Conservation (phyloP, 2,113 vertebrate species). For the Calcarius ornatus region DNA sequence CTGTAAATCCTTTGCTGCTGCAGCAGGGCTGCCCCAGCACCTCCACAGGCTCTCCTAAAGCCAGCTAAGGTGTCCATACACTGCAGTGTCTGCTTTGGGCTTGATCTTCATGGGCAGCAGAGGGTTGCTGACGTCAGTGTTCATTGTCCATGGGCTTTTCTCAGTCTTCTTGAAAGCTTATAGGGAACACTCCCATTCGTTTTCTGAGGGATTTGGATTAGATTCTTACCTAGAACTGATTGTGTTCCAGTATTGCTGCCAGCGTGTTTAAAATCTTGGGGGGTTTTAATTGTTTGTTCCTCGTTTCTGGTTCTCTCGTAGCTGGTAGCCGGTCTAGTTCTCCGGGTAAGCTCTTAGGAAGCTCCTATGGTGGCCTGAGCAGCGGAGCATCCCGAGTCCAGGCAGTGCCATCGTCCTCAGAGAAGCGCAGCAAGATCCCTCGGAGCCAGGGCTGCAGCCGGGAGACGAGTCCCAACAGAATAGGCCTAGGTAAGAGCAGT, state of each 20-base stretch:
- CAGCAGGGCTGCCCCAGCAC: background rate
- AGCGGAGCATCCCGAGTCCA: conserved; percentile 77
- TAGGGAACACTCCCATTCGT: background rate
- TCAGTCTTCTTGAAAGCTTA: background rate
- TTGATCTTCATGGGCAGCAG: background rate
- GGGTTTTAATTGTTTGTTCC: background rate
- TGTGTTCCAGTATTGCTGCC: background rate
- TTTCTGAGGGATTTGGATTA: background rate
- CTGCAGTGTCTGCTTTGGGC: background rate
- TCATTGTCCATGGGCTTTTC: background rate
- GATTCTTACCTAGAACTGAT: background rate
- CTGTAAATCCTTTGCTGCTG: background rate
- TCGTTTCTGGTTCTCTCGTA: conserved; percentile 56
- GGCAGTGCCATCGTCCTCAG: conserved; percentile 77
- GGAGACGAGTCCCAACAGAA: conserved; percentile 92
- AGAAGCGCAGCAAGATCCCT: conserved; percentile 91
- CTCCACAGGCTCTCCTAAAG: background rate
- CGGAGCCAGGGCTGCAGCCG: conserved; percentile 97
- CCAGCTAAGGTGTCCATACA: background rate
- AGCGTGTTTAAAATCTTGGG: background rate
- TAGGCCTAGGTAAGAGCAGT: conserved; percentile 87
- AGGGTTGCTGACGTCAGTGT: background rate
- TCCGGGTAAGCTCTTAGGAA: conserved; percentile 90
- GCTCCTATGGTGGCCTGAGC: conserved; percentile 81
- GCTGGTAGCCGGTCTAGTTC: conserved; percentile 96